phyloP scores from a whole-genome alignment of 2,797 vertebrate genomes.

The Micropoecilia bifurca region DNA sequence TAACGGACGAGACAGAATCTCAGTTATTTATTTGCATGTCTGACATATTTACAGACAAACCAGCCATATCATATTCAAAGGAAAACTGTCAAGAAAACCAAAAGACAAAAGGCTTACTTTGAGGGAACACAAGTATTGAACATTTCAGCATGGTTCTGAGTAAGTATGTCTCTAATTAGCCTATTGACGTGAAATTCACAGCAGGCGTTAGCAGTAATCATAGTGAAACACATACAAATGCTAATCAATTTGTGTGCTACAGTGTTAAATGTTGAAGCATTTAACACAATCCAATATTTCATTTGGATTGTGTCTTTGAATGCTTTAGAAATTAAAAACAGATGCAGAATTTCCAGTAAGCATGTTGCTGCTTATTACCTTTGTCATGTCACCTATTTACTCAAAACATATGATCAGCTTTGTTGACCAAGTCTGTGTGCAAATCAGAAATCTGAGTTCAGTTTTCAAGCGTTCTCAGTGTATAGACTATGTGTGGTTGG shows the following conservation, averaged over 20 bases:
- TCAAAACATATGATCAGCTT: neutral
- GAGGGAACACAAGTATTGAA: neutral
- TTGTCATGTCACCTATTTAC: neutral
- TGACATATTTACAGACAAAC: slow-evolving; percentile 9
- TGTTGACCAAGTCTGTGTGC: neutral
- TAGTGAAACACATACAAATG: neutral
- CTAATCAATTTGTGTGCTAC: neutral
- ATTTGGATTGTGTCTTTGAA: neutral
- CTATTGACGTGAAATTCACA: neutral
- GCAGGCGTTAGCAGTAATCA: neutral
- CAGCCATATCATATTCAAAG: slow-evolving; percentile 4
- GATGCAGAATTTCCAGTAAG: neutral
- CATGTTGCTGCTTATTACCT: neutral
- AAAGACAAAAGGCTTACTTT: neutral
- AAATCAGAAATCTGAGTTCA: neutral
- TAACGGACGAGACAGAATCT: neutral
- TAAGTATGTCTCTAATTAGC: neutral
- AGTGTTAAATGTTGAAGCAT: neutral
- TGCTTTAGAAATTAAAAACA: neutral
- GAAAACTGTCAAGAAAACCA: neutral
- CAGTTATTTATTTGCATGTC: neutral
- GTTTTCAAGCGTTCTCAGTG: neutral
- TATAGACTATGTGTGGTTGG: slow-evolving; percentile 10
- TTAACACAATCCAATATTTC: too few species aligned
- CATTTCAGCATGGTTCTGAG: neutral